Evolutionary conservation across 2,797 vertebrate genomes (phyloP), one percentile per base, ranked within the genome.

Genomic region (Esox masquinongy): DNA sequence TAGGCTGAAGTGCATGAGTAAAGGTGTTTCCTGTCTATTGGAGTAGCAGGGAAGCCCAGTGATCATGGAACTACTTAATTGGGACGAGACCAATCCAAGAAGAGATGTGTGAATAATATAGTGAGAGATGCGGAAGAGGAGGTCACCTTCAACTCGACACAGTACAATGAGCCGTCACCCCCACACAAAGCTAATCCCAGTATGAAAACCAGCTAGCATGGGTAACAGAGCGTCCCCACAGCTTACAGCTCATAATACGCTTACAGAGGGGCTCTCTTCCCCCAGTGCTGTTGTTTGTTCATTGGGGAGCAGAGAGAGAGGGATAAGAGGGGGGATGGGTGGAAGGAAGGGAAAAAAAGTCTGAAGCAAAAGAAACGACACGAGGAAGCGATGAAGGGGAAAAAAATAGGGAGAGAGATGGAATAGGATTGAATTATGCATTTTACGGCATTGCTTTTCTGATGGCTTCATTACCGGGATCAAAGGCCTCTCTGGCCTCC

Each of bases 141-240:
- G 84, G 90, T 89, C 87, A 92, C 90, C 88, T 88, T 92, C 78
- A 85, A 79, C 86, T 82, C 31, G 72, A 63, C 73, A 85, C 79
- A 79, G 66, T 84, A 63, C 80, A 77, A 82, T 68, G 79, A 82
- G 78, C 77, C 71, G 68, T 80, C 77, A 17, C 77, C 71, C 39
- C 63, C 77, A 73, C 79, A 77, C 78, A 79, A 77, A 74, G 75
- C 67, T 91, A 89, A 90, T 91, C 87, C 84, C 83, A 6, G 79
- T 84, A 84, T 85, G 87, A 79, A 87, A 69, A 80, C 82, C 79
- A 80, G 77, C 79, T 79, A 77, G 82, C 70, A 83, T 81, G 75
- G 81, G 79, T 83, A 79, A 84, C 77, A 86, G 83, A 78, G 80
- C 82, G 82, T 77, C 72, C 79, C 43, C 43, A 79, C 78, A 75